These are phyloP conservation scores for Philopedon plagiatum DNA, from an alignment of 2,888 invertebrate species.

Conservation along the genomic window DNA sequence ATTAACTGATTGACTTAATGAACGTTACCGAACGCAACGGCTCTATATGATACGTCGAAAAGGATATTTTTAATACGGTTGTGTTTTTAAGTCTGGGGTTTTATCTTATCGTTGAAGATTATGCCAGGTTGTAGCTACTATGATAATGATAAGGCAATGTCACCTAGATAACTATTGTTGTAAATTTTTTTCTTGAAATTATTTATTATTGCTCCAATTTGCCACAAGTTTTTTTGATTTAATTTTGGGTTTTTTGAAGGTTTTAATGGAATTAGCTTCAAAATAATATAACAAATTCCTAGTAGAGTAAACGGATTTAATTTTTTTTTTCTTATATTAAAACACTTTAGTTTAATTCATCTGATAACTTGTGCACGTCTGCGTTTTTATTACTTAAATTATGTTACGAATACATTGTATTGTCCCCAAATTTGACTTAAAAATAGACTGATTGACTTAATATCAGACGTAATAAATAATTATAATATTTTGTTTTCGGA, in stretches of 20 bases:
- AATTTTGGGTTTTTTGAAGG: not conserved
- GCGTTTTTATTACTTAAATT: too few relatives aligned
- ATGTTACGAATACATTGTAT: too few relatives aligned
- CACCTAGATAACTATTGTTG: conserved; percentile 17
- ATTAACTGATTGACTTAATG: conserved; percentile 15
- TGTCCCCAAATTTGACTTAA: too few relatives aligned
- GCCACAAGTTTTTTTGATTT: not conserved
- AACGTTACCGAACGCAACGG: conserved; percentile 25
- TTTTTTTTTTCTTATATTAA: too few relatives aligned
- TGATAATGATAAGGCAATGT: conserved; percentile 41
- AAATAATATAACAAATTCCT: too few relatives aligned
- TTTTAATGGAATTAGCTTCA: not conserved
- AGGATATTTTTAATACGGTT: conserved; percentile 37
- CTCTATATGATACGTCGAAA: conserved; percentile 35
- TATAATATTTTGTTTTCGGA: too few relatives aligned
- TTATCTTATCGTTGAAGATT: conserved; percentile 45
- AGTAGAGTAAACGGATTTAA: too few relatives aligned
- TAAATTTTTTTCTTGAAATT: conserved; percentile 1
- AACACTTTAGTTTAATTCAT: too few relatives aligned
- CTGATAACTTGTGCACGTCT: too few relatives aligned
- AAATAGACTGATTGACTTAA: too few relatives aligned
- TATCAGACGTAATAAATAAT: too few relatives aligned
- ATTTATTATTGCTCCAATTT: not conserved
- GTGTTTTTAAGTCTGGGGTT: conserved; percentile 41
- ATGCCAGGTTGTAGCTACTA: conserved; percentile 37